Percentiles rank a stretch among this genome's conserved stretches.
Conservation (phyloP, 2,888 invertebrate genomes). For the Sarcophaga variegata region DNA sequence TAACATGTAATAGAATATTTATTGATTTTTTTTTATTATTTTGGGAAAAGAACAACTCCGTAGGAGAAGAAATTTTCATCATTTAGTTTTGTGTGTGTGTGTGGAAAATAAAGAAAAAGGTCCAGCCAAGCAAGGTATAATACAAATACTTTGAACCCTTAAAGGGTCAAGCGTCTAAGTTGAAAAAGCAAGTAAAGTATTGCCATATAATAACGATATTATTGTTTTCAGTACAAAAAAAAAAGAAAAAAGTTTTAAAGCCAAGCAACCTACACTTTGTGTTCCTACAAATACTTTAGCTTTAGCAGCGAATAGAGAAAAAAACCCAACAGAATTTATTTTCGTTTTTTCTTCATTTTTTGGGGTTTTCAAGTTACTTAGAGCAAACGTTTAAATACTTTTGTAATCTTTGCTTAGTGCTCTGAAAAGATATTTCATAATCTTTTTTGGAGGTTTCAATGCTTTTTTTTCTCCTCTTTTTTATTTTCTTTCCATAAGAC, state of each 20-base stretch:
- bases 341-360: background rate
- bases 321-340: constrained; percentile 30
- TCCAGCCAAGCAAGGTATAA: constrained; percentile 34
- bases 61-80: constrained; percentile 12
- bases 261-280: constrained; percentile 52
- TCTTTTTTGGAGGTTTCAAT: constrained; percentile 59
- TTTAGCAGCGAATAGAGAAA: background rate
- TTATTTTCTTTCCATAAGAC: constrained; percentile 9
- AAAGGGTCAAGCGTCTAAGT: constrained; percentile 73
- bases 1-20: constrained; percentile 70
- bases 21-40: constrained; percentile 67
- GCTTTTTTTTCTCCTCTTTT: background rate
- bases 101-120: constrained; percentile 20
- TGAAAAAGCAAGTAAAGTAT: constrained; percentile 60
- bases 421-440: constrained; percentile 71
- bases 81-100: background rate
- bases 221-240: constrained; percentile 42
- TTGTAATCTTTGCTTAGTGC: constrained; percentile 65
- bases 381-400: constrained; percentile 67
- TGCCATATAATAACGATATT: constrained; percentile 62
- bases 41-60: constrained; percentile 27
- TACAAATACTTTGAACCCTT: constrained; percentile 72
- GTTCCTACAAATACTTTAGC: constrained; percentile 40
- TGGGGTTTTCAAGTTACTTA: constrained; percentile 30
- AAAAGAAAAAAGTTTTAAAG: constrained; percentile 12